Conservation (phyloP, 2,797 vertebrate species). For the Pipistrellus kuhlii region DNA sequence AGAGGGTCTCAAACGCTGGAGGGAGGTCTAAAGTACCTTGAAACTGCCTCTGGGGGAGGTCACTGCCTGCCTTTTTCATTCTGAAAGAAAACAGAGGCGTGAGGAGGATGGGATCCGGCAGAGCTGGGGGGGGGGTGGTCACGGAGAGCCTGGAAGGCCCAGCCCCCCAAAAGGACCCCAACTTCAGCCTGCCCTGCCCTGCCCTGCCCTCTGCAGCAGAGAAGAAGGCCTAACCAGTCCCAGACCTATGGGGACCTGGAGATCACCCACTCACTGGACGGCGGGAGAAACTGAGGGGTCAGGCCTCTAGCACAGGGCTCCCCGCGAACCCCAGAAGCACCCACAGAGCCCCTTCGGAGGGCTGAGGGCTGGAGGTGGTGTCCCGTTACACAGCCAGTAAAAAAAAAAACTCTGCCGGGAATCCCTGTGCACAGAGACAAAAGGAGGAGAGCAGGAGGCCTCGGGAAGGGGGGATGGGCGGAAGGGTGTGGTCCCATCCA, state of each 20-base stretch:
- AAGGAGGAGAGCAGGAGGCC: background rate
- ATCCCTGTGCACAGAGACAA: conserved; percentile 60
- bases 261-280: background rate
- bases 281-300: background rate
- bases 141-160: background rate
- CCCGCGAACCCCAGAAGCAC: background rate
- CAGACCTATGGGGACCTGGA: background rate
- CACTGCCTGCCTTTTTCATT: conserved; percentile 96
- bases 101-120: conserved; percentile 75
- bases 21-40: conserved; percentile 91
- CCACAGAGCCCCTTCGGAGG: background rate
- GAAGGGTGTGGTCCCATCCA: conserved; percentile 51
- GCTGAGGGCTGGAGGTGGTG: background rate
- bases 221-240: background rate
- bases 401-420: conserved; percentile 20
- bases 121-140: background rate
- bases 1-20: conserved; percentile 47
- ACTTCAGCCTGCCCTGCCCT: background rate
- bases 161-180: background rate
- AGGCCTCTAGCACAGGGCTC: background rate
- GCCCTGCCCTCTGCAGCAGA: background rate
- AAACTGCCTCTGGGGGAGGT: conserved; percentile 92
- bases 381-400: background rate
- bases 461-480: conserved; percentile 56
- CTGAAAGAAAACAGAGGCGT: conserved; percentile 97